These are phyloP conservation scores for Scaptomyza tumidula DNA, from an alignment of 2,888 invertebrate genomes.

Conservation along the genomic window DNA sequence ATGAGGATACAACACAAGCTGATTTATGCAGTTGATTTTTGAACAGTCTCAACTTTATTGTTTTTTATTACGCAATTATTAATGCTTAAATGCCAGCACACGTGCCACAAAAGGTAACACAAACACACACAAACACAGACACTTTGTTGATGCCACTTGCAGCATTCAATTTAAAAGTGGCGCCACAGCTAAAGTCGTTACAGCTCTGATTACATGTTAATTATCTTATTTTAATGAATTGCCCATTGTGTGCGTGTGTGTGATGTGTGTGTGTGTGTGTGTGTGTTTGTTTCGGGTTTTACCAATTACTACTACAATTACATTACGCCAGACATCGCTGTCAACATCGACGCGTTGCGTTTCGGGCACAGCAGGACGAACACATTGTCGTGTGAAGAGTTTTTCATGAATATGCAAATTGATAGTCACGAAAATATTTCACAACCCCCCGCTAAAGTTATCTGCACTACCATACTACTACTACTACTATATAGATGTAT, in stretches of 20 bases:
- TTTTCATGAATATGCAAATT: conserved; percentile 53
- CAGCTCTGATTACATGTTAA: conserved; percentile 76
- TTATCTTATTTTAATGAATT: conserved; percentile 62
- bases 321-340: conserved; percentile 22
- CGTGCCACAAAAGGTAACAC: neutral
- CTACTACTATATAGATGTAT: neutral
- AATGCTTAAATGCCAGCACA: conserved; percentile 29
- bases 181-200: conserved; percentile 47
- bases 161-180: conserved; percentile 35
- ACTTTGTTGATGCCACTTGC: conserved; percentile 38
- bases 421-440: conserved; percentile 22
- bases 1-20: too few species aligned
- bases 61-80: conserved; percentile 61
- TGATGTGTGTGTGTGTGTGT: conserved; percentile 9
- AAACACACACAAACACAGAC: too few species aligned
- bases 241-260: conserved; percentile 26
- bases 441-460: conserved; percentile 3
- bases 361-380: neutral
- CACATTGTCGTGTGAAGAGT: conserved; percentile 18
- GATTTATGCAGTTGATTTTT: conserved; percentile 70
- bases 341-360: conserved; percentile 16
- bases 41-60: conserved; percentile 69
- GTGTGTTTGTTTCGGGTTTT: conserved; percentile 20
- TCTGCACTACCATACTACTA: neutral
- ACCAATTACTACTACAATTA: conserved; percentile 47